Conservation (phyloP, 2,113 vertebrate species). For the Malurus elegans region DNA sequence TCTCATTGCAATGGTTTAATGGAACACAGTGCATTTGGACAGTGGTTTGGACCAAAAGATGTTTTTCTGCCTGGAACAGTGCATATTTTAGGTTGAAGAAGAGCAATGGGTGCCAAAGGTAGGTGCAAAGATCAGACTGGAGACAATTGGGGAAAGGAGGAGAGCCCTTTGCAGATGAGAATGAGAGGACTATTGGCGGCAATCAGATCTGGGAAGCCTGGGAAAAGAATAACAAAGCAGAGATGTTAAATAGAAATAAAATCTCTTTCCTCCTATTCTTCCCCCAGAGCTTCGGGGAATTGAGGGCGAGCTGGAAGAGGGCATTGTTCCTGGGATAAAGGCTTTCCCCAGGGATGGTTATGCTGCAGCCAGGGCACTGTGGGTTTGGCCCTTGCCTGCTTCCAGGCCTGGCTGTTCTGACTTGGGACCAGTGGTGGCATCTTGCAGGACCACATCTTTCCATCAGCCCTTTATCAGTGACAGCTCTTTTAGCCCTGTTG, state of each 20-base stretch:
- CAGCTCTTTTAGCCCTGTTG: background rate
- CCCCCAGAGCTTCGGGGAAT: background rate
- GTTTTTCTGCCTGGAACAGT: background rate
- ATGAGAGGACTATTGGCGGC: background rate
- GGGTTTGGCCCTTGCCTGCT: background rate
- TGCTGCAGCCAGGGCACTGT: background rate
- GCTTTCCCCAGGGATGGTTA: background rate
- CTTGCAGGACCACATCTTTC: background rate
- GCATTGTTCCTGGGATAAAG: background rate
- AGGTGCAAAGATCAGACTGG: background rate
- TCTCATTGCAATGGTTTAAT: background rate
- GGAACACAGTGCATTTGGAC: background rate
- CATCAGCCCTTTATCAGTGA: background rate
- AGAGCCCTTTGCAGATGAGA: background rate
- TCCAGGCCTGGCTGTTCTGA: background rate
- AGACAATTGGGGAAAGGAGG: background rate
- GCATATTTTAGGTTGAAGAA: background rate
- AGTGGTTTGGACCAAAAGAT: background rate
- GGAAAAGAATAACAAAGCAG: slow-evolving; percentile 17
- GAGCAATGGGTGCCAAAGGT: background rate
- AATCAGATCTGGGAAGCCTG: background rate
- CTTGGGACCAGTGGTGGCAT: background rate
- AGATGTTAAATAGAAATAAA: background rate
- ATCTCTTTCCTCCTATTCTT: slow-evolving; percentile 38
- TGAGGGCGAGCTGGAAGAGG: background rate